Evolutionary conservation across 2,113 vertebrate species (phyloP), one percentile per base, ranked within the genome.

Genomic region (Xiphophorus hellerii): DNA sequence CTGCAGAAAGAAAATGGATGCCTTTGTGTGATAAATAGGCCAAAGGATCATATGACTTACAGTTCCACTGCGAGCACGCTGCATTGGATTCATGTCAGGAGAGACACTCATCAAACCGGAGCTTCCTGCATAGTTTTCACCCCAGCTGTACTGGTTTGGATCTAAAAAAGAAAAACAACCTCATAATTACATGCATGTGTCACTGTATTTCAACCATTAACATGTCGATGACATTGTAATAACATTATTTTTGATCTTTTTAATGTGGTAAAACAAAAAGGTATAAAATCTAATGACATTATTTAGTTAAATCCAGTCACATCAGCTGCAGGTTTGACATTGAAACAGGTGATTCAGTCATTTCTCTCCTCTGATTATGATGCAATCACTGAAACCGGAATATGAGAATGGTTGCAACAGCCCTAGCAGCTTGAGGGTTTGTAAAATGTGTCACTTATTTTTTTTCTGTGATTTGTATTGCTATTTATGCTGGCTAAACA

Each of bases 61-160:
- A 11, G 97, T 98, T 92, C 98, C 97, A 51, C 97, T 99, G n/a
- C 96, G 92, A 0, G 95, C 94, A 12, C 97, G 93, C 84, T 97
- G 97, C 88, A 97, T 91, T 0, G 97, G 98, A 87, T 95, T 95
- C 76, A 99, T 89, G 1, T 97, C 98, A 0, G 97, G 97, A 4
- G 98, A 96, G 0, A 96, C 94, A 84, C 98, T 99, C 97, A 97
- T 98, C 11, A 99, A 95, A 25, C 98, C 98, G 0, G 98, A 99
- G 84, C 98, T 99, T 39, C 97, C 96, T 0, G 97, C 97, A 0
- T 99, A 99, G 81, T 99, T 99, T 85, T 99, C 97, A 22, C 96
- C 98, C 98, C 98, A 99, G 66, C 97, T 98, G 84, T 99, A 99
- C 93, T 98, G 96, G 90, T 99, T 97, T 13, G 97, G 97, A 94